A percentile compares a stretch with the other conserved stretches of the same genome.
phyloP scores from a whole-genome alignment of 2,797 vertebrate species.

The Sebastes iracundus region DNA sequence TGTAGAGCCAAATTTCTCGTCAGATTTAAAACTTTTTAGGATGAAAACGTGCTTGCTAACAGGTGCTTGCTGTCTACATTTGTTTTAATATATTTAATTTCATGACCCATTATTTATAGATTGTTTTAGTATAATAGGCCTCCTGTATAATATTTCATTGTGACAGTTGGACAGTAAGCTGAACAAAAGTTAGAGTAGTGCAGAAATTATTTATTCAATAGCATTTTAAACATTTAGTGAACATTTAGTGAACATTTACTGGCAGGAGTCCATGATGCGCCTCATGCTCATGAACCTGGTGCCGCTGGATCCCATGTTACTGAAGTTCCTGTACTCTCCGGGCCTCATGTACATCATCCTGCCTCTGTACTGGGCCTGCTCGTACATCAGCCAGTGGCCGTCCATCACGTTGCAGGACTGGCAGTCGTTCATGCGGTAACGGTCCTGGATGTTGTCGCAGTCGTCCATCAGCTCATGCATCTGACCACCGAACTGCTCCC shows the following conservation, averaged over 20 bases:
- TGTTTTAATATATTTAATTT: background rate
- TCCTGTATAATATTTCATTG: background rate
- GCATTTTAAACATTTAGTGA: background rate
- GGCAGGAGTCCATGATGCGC: slow-evolving; percentile 60
- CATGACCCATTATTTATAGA: background rate
- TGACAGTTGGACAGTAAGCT: no score
- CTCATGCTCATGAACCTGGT: slow-evolving; percentile 72
- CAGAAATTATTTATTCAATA: no score
- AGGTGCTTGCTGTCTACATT: no score
- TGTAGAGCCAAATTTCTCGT: background rate
- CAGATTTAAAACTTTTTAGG: background rate
- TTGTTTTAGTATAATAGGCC: background rate
- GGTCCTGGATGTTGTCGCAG: slow-evolving; percentile 69
- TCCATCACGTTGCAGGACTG: slow-evolving; percentile 69
- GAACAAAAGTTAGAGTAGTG: no score
- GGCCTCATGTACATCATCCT: slow-evolving; percentile 73
- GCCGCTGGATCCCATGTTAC: slow-evolving; percentile 63
- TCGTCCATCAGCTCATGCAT: slow-evolving; percentile 64
- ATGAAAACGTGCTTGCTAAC: background rate
- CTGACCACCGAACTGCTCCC: slow-evolving; percentile 63
- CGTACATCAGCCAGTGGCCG: slow-evolving; percentile 75
- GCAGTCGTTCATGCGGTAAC: slow-evolving; percentile 63
- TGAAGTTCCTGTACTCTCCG: slow-evolving; percentile 76
- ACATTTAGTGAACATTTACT: slow-evolving; percentile 25
- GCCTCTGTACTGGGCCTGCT: slow-evolving; percentile 75